Percentiles rank a stretch among this genome's conserved stretches.
Evolutionary conservation across 2,888 invertebrate genomes (phyloP).

Genomic region (Lypha dubia): DNA sequence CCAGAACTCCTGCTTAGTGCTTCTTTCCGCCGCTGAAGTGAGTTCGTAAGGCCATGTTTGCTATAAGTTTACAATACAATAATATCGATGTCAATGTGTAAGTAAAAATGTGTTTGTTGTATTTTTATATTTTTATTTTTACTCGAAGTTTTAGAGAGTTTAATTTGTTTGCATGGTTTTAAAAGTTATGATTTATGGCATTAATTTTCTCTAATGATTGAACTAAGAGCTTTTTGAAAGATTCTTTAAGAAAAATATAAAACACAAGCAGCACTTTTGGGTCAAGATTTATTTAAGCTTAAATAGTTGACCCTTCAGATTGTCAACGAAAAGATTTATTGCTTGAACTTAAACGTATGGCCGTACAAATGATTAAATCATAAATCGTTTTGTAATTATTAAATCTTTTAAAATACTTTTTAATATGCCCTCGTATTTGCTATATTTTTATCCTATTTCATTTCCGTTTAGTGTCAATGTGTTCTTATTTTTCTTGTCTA

Average conservation of each 20-base stretch:
- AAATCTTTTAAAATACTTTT: not conserved
- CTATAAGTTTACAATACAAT: slow-evolving; percentile 32
- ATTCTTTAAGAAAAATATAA: too few species aligned
- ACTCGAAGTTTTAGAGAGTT: not conserved
- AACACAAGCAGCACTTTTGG: too few species aligned
- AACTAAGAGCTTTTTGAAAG: not conserved
- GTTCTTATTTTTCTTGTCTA: slow-evolving; percentile 24
- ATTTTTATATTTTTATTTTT: slow-evolving; percentile 20
- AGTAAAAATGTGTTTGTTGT: slow-evolving; percentile 11
- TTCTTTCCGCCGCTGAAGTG: too few species aligned
- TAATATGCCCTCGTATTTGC: not conserved
- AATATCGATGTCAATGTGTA: slow-evolving; percentile 11
- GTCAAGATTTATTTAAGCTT: too few species aligned
- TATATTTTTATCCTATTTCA: slow-evolving; percentile 21
- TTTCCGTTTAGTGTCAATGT: slow-evolving; percentile 63
- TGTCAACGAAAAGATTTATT: too few species aligned
- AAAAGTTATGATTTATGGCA: not conserved
- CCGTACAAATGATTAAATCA: too few species aligned
- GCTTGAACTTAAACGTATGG: not conserved
- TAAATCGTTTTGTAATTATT: too few species aligned
- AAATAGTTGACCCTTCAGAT: too few species aligned
- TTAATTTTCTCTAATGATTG: not conserved
- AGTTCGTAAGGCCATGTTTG: slow-evolving; percentile 49
- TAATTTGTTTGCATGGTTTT: slow-evolving; percentile 1
- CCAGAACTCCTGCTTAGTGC: too few species aligned